Base-by-base conservation (phyloP, 2,888 invertebrate species). In the Pseudolycoriella hygida region DNA sequence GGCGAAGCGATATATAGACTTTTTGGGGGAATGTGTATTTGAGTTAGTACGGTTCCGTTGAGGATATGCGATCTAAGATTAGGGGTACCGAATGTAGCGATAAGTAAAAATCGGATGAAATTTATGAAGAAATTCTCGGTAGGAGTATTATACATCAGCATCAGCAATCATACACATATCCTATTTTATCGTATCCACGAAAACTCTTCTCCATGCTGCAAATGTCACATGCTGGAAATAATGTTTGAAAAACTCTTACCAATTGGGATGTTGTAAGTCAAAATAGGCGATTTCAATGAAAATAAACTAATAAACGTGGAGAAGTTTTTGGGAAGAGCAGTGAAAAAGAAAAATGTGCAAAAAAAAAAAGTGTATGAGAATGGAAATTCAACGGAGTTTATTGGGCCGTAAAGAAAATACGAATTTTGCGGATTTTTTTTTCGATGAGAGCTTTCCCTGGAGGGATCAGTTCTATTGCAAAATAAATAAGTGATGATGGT, bases 401-500 rank as follows among this genome's bases (percentile, higher is more conserved):
- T 34, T 34, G 34, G 34, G 15, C 34, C 34, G 11, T 34, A 34
- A 34, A 34, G 34, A 34, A 34, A 34, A 34, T 34, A 34, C 34
- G 34, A 12, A 34, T 34, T 34, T 34, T 34, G 34, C 34, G 34
- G 34, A 34, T 34, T 34, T 34, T 34, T 34, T 14, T 14, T 12
- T 34, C 34, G 34, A 34, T 34, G 34, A 34, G 34, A 34, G 34
- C 15, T 34, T 14, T 34, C 34, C 34, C 34, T 14, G 12, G 15
- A 34, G 34, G 34, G 34, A 14, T 12, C 4, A 34, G 15, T 34
- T 34, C 34, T 34, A 34, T 34, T 34, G 34, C 34, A 34, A 34
- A 34, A 34, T 34, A 34, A 34, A 34, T 34, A 34, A 14, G n/a
- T 34, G 34, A 34, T 34, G 34, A 34, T 34, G 34, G 34, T 25